These are phyloP conservation scores for Thyatira batis DNA, from an alignment of 2,888 invertebrate species.

Conservation along the genomic window DNA sequence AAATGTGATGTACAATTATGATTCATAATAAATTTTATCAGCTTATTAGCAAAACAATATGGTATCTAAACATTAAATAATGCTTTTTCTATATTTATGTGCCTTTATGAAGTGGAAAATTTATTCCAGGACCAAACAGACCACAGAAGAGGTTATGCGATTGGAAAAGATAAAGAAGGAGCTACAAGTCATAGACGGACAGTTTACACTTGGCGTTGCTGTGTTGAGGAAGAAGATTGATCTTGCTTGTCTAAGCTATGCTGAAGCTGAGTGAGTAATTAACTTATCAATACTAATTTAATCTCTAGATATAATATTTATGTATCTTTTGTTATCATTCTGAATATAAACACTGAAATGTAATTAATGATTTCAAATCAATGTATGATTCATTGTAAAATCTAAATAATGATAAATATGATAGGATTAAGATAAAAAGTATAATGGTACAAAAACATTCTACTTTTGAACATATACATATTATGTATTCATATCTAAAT, in stretches of 20 bases:
- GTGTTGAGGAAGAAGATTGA: slow-evolving; percentile 90
- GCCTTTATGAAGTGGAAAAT: not conserved
- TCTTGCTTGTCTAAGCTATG: slow-evolving; percentile 86
- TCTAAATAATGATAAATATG: too few species aligned
- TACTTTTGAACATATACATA: too few species aligned
- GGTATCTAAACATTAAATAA: slow-evolving; percentile 27
- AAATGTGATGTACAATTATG: slow-evolving; percentile 22
- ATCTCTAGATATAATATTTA: not conserved
- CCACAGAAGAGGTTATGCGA: slow-evolving; percentile 86
- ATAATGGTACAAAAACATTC: too few species aligned
- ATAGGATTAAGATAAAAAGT: too few species aligned
- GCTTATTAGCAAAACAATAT: slow-evolving; percentile 52
- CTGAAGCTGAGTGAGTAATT: slow-evolving; percentile 87
- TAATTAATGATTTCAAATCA: too few species aligned
- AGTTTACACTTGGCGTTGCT: slow-evolving; percentile 88
- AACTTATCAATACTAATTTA: slow-evolving; percentile 1
- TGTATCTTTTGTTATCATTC: not conserved
- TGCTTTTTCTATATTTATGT: not conserved
- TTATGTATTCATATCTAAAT: too few species aligned
- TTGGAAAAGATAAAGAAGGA: slow-evolving; percentile 85
- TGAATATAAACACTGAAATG: too few species aligned
- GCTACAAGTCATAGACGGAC: slow-evolving; percentile 84
- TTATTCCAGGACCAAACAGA: slow-evolving; percentile 86
- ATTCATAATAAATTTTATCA: slow-evolving; percentile 45
- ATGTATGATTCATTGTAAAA: too few species aligned